These are phyloP conservation scores for Etia nguti DNA, from an alignment of 2,113 vertebrate genomes.

Conservation along the genomic window DNA sequence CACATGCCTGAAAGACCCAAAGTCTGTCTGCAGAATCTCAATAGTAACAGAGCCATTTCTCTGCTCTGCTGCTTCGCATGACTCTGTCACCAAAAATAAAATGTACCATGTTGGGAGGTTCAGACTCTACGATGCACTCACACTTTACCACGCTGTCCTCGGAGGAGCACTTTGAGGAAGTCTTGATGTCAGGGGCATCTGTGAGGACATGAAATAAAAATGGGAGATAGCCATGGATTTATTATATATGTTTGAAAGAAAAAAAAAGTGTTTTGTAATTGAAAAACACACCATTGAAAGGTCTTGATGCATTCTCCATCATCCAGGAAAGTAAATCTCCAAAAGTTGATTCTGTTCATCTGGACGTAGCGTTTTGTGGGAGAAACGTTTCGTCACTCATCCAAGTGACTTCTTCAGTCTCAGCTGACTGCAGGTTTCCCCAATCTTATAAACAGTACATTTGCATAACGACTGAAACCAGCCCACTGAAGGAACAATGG, in stretches of 20 bases:
- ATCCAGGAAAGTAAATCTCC: too few species aligned
- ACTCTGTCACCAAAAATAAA: constrained; percentile 34
- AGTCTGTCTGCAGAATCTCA: constrained; percentile 1
- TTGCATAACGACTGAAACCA: too few species aligned
- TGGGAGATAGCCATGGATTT: neutral
- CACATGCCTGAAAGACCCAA: neutral
- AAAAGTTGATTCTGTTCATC: too few species aligned
- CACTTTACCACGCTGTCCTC: constrained; percentile 30
- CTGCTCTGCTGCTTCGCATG: neutral
- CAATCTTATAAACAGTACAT: too few species aligned
- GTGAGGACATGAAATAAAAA: neutral
- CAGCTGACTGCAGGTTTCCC: too few species aligned
- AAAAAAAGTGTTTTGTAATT: too few species aligned
- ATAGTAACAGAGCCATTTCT: constrained; percentile 34
- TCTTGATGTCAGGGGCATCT: constrained; percentile 66
- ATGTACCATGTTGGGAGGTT: constrained; percentile 41
- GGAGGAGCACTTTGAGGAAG: neutral
- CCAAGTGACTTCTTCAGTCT: too few species aligned
- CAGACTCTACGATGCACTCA: constrained; percentile 57
- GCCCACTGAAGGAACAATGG: too few species aligned
- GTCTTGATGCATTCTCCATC: too few species aligned
- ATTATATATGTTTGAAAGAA: neutral
- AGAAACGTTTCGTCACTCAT: too few species aligned
- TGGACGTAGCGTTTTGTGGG: too few species aligned
- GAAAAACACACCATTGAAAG: too few species aligned